Base-by-base conservation (phyloP, 2,888 invertebrate genomes). In the Calameuta idolon region DNA sequence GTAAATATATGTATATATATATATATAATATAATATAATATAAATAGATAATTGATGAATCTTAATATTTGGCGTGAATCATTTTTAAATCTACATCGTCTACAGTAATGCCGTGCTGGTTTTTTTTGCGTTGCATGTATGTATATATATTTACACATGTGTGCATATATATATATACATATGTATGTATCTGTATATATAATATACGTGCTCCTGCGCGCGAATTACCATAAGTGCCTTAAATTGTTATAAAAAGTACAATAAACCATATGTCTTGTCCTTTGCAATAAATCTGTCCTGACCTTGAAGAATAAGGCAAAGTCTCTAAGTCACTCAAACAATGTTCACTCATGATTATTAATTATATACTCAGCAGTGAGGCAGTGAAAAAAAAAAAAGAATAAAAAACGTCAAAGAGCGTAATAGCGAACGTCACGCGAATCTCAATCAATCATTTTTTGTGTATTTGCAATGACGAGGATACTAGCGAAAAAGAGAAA, bases 31-130 rank as follows among this genome's bases (percentile, higher is more conserved):
- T 82, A 82, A 83, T 86, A 84, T 81, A 82, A 83, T 83, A 87
- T 85, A 87, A 85, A 88, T 88, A 87, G 77, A 80, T 84, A 75
- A 76, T 81, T 73, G 77, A 82, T 84, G 82, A 79, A 81, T 82
- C 79, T 86, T 83, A 85, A 88, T 89, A 88, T 89, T 89, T 89
- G 89, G 89, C 87, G 85, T 87, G 81, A 87, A 89, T 89, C 87
- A 88, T 83, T 84, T 84, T 83, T 83, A 83, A 85, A 84, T 79
- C 86, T 88, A 89, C 79, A 71, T 71, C 35, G 15, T 15, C 35
- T 30, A 74, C 23, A 74, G 31, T 35, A 74, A 74, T 74, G 74
- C 74, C 31, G 74, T 35, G 74, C 74, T 35, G 2, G 35, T 74
- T 15, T 74, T 11, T 34, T 34, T 15, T 23, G 31, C n/a, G 12